phyloP scores from a whole-genome alignment of 2,113 vertebrate species.

The Anarrhichthys ocellatus region DNA sequence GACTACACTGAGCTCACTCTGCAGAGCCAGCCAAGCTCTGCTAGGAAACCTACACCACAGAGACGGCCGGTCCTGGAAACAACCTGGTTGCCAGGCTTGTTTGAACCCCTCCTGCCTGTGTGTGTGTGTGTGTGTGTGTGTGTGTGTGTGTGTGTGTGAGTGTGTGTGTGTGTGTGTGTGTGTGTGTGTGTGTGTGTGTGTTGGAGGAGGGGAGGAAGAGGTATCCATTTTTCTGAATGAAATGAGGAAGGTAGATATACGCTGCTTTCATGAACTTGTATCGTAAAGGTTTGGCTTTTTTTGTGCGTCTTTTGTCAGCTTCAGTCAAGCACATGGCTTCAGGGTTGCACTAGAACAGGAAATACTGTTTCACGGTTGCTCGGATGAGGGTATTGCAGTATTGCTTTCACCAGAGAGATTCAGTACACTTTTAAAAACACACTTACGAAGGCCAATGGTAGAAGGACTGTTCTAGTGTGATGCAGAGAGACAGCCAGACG shows the following conservation, averaged over 20 bases:
- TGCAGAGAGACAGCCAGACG: constrained; percentile 31
- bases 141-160: no score
- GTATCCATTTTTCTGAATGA: constrained; percentile 25
- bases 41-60: constrained; percentile 70
- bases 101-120: constrained; percentile 61
- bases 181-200: no score
- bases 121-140: constrained; percentile 27
- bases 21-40: constrained; percentile 58
- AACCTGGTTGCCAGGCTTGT: constrained; percentile 54
- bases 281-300: constrained; percentile 1
- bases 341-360: background rate
- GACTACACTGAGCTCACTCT: constrained; percentile 60
- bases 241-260: constrained; percentile 1
- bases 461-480: constrained; percentile 30
- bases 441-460: constrained; percentile 24
- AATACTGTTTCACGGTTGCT: background rate
- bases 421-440: constrained; percentile 61
- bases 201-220: background rate
- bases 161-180: constrained; percentile 24
- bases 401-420: constrained; percentile 29
- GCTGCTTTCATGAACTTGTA: background rate
- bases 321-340: background rate
- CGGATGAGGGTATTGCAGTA: constrained; percentile 1
- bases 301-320: background rate
- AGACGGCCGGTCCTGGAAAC: constrained; percentile 52